phyloP scores from a whole-genome alignment of 2,888 invertebrate genomes.

The Caradrina kadenii region DNA sequence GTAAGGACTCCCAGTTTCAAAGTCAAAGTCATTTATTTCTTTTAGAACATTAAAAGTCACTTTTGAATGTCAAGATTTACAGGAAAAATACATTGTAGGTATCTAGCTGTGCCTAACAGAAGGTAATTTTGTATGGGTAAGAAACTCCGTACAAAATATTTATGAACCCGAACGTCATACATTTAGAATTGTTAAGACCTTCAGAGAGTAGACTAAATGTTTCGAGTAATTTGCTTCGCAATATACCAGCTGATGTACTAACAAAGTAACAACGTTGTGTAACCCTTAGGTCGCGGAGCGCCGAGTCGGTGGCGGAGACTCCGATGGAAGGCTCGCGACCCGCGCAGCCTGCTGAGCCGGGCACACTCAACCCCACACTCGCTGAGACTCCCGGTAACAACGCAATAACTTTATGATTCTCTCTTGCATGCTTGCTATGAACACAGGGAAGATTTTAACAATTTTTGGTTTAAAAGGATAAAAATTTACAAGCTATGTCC shows the following conservation, averaged over 20 bases:
- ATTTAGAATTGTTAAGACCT: constrained; percentile 3
- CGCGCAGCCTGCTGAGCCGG: constrained; percentile 96
- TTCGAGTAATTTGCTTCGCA: neutral
- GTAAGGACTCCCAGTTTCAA: no score
- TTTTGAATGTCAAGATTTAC: no score
- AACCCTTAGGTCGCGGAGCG: constrained; percentile 79
- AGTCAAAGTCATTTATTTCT: no score
- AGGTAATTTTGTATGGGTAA: no score
- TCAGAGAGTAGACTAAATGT: constrained; percentile 17
- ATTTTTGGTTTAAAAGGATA: no score
- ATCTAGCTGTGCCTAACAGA: no score
- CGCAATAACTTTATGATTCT: neutral
- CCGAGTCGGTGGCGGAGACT: constrained; percentile 91
- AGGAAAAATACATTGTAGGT: no score
- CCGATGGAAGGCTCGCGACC: constrained; percentile 96
- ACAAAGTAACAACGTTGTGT: neutral
- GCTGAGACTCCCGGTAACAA: constrained; percentile 96
- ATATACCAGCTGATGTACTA: neutral
- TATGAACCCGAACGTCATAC: no score
- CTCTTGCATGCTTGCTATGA: neutral
- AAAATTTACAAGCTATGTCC: no score
- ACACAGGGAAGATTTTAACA: no score
- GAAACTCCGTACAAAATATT: no score
- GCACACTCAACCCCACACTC: constrained; percentile 96
- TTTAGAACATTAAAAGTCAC: no score